Percentiles rank a stretch among this genome's conserved stretches.
These are phyloP conservation scores for Macheiramphus alcinus DNA, from an alignment of 2,113 vertebrate species.

Conservation along the genomic window DNA sequence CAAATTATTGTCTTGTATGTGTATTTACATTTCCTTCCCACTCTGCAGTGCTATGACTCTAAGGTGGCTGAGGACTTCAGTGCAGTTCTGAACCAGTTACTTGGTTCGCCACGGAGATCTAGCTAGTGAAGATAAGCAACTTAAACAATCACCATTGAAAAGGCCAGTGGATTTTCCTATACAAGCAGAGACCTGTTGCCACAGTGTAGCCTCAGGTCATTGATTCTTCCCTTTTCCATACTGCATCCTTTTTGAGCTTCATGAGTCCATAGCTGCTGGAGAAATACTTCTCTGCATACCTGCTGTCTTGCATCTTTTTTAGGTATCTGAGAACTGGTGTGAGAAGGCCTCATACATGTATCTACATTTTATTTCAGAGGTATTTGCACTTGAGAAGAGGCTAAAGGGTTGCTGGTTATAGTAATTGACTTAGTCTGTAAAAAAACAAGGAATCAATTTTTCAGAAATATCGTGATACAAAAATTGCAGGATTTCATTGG, in stretches of 20 bases:
- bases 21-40: not conserved
- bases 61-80: not conserved
- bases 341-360: not conserved
- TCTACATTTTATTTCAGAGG: not conserved
- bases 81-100: not conserved
- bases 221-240: not conserved
- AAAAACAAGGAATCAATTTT: not conserved
- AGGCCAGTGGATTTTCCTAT: not conserved
- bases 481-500: not conserved
- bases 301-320: not conserved
- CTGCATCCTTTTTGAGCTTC: not conserved
- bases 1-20: not conserved
- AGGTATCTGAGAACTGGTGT: not conserved
- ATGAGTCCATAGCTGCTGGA: not conserved
- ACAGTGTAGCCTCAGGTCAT: not conserved
- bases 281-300: not conserved
- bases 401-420: not conserved
- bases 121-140: not conserved
- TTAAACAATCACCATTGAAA: not conserved
- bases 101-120: not conserved
- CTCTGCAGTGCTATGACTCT: not conserved
- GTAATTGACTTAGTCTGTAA: not conserved
- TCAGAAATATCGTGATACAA: not conserved
- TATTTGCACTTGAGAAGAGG: not conserved
- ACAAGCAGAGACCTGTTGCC: not conserved